Conservation (phyloP, 2,888 invertebrate genomes). For the Pristionchus entomophagus region DNA sequence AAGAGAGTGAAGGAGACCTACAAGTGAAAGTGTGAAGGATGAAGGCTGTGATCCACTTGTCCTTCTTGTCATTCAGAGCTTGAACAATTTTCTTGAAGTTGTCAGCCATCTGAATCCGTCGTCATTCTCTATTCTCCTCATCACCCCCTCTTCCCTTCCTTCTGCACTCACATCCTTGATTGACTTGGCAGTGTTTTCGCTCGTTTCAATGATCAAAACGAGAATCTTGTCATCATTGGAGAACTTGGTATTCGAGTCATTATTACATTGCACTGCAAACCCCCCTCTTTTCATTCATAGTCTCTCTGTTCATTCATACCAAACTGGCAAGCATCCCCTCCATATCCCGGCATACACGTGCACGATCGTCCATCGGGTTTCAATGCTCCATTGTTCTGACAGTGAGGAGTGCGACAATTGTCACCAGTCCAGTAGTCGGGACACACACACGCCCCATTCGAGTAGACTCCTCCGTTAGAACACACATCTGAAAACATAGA, state of each 20-base stretch:
- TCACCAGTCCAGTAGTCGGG: constrained; percentile 40
- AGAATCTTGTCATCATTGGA: constrained; percentile 20
- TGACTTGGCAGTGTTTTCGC: neutral
- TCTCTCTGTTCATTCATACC: neutral
- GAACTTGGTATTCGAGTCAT: constrained; percentile 1
- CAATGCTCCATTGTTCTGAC: constrained; percentile 16
- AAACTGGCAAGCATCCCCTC: constrained; percentile 35
- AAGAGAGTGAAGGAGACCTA: neutral
- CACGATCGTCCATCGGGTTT: neutral
- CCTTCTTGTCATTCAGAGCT: neutral
- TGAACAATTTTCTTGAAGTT: constrained; percentile 3
- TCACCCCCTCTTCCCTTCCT: neutral
- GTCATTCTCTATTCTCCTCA: too few relatives aligned
- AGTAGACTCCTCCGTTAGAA: constrained; percentile 25
- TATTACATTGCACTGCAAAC: neutral
- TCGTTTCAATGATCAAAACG: constrained; percentile 31
- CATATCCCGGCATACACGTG: neutral
- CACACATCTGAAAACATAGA: constrained; percentile 12
- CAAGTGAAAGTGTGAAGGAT: constrained; percentile 36
- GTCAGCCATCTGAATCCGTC: neutral
- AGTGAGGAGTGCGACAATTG: constrained; percentile 24
- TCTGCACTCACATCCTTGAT: constrained; percentile 9
- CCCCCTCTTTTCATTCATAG: neutral
- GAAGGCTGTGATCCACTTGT: constrained; percentile 17
- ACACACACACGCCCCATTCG: constrained; percentile 43